Evolutionary conservation across 2,797 vertebrate genomes (phyloP), one percentile per base, ranked within the genome.

Genomic region (Paguma larvata): DNA sequence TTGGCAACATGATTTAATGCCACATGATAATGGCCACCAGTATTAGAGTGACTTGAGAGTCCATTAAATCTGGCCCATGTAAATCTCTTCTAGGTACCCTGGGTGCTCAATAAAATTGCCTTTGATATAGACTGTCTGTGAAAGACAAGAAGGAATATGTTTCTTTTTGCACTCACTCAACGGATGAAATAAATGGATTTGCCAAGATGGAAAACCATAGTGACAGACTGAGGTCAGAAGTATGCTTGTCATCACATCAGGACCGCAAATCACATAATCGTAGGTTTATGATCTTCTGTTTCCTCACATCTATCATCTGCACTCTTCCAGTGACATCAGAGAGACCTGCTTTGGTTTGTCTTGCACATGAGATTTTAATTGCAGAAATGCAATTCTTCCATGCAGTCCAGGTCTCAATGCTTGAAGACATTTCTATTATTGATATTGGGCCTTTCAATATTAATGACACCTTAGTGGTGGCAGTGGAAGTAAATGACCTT

Each of bases 401-500:
- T 3, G 21, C 3, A 56, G 30, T 19, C 34, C 59, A 44, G 51
- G 44, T 46, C 25, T 92, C 51, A 30, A 8, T n/a, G 23, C 34
- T 77, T 77, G 7, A 82, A 82, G 21, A 78, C 14, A 62, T 77
- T 84, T 84, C 38, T 77, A 27, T 72, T 88, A 41, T 73, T 97
- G 63, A 62, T 85, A 80, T 16, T 92, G 59, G 11, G 7, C 6
- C 46, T 95, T 90, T 94, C 16, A 41, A 25, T 86, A 56, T 88
- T 95, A 87, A 94, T 91, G 63, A 84, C 13, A 73, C 14, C 19
- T 82, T 75, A 72, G n/a, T 89, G 63, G 67, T 27, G 85, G 46
- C 59, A 89, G 62, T 62, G 32, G 67, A 94, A 72, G 93, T 93
- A 83, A 95, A 51, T 78, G 53, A 56, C 41, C n/a, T 91, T 53